Conservation (phyloP, 2,113 vertebrate genomes). For the Lynx canadensis region DNA sequence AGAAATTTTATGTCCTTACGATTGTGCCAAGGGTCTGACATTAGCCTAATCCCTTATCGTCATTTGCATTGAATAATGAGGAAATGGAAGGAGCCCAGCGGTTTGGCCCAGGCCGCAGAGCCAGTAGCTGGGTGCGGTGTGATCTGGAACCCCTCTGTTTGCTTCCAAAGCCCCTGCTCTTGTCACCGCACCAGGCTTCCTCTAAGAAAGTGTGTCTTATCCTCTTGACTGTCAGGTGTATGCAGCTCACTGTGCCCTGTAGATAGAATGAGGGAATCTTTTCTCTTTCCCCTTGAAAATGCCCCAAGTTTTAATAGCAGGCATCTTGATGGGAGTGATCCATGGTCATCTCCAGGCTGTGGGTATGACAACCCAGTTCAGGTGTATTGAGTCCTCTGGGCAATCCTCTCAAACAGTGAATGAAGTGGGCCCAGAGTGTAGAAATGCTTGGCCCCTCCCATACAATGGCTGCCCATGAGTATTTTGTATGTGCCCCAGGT, state of each 20-base stretch:
- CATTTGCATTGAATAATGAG: neutral
- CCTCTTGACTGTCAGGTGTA: neutral
- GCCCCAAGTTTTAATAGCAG: constrained; percentile 11
- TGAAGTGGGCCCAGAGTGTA: neutral
- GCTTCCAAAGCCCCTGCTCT: neutral
- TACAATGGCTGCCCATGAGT: too few relatives aligned
- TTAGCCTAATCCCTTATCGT: neutral
- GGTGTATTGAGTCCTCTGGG: neutral
- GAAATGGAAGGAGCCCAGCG: neutral
- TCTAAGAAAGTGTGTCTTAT: neutral
- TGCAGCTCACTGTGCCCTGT: rapidly evolving
- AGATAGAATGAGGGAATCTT: neutral
- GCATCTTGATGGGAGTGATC: constrained; percentile 39
- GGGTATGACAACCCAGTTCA: constrained; percentile 54
- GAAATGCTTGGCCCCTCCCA: constrained; percentile 48
- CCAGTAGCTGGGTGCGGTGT: neutral
- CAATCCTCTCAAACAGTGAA: neutral
- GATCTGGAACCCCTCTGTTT: neutral
- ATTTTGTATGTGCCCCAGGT: constrained; percentile 37
- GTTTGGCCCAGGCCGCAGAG: neutral
- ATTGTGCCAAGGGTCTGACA: neutral
- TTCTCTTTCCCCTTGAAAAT: neutral
- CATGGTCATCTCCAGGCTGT: constrained; percentile 53
- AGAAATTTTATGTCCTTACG: neutral
- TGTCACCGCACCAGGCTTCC: neutral